These are phyloP conservation scores for Aleiodes leptofemur DNA, from an alignment of 2,888 invertebrate genomes.

Conservation along the genomic window DNA sequence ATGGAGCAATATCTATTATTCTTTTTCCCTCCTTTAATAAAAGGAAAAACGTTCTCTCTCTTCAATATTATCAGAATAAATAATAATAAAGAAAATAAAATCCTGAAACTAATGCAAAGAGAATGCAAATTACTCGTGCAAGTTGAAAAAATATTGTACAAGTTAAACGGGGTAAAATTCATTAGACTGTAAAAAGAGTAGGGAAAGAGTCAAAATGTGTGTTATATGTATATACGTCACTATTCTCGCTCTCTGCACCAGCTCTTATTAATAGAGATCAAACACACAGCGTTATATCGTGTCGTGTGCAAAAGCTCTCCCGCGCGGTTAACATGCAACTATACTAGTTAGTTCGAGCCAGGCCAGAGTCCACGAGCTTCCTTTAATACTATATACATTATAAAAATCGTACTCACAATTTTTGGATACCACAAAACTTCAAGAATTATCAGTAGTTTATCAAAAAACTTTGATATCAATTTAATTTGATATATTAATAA, in stretches of 20 bases:
- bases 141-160: background rate
- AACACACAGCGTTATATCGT: conserved; percentile 73
- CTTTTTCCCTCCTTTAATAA: background rate
- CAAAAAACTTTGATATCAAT: too few relatives aligned
- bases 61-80: too few relatives aligned
- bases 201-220: conserved; percentile 31
- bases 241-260: conserved; percentile 61
- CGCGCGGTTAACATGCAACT: conserved; percentile 65
- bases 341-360: conserved; percentile 68
- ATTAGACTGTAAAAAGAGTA: conserved; percentile 57
- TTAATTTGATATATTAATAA: too few relatives aligned
- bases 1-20: background rate
- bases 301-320: conserved; percentile 73
- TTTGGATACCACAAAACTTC: too few relatives aligned
- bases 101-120: too few relatives aligned
- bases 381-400: background rate
- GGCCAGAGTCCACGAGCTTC: conserved; percentile 53
- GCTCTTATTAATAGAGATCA: conserved; percentile 75
- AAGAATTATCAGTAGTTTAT: too few relatives aligned
- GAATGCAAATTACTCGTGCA: too few relatives aligned
- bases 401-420: background rate
- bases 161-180: conserved; percentile 49
- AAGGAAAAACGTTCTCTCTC: too few relatives aligned
- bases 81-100: too few relatives aligned
- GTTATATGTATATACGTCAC: background rate